Base-by-base conservation (phyloP, 2,797 vertebrate genomes). In the Mallotus villosus region DNA sequence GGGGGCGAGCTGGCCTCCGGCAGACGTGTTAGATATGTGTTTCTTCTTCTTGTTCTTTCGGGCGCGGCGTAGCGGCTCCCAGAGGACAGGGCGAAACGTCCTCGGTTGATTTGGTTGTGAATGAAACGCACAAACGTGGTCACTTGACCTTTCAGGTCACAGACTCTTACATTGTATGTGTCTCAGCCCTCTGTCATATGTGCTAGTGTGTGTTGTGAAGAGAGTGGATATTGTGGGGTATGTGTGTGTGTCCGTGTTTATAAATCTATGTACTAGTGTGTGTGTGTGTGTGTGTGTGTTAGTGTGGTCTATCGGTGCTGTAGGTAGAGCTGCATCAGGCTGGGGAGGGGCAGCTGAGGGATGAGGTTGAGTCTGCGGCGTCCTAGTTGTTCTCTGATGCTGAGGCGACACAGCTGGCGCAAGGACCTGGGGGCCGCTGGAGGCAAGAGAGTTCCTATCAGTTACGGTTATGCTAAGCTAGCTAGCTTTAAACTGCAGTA, bases 391-490 rank as follows among this genome's bases (percentile, higher is more conserved):
- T 82, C 92, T 84, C 97, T 88, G 87, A 99, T 97, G 76, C 90
- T 74, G 58, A 99, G 90, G 71, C 97, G 93, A 74, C 96, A 98
- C 57, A 97, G 82, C 83, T 97, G 96, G 79, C 92, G 94, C 24
- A 99, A 94, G 74, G 93, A 94, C 73, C 91, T 90, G 0, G 97
- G 97, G 49, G 93, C 94, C 67, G 87, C 97, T 98, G 78, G 57
- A 86, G 76, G 71, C 49, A 79, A 55, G 41, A 46, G 12, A 46
- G 9, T 12, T 46, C 41, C 5, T 2, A 1, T 46, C 17, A 55
- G 51, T 55, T 55, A 17, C 51, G 6, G 51, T n/a, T 55, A 1
- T 55, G 19, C 51, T 55, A 55, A 55, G 51, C 17, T 55, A 55
- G 19, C 51, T 55, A 55, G 19, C 51, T n/a, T 17, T 7, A 55